phyloP scores from a whole-genome alignment of 1,140 invertebrate genomes.

The Musca domestica region DNA sequence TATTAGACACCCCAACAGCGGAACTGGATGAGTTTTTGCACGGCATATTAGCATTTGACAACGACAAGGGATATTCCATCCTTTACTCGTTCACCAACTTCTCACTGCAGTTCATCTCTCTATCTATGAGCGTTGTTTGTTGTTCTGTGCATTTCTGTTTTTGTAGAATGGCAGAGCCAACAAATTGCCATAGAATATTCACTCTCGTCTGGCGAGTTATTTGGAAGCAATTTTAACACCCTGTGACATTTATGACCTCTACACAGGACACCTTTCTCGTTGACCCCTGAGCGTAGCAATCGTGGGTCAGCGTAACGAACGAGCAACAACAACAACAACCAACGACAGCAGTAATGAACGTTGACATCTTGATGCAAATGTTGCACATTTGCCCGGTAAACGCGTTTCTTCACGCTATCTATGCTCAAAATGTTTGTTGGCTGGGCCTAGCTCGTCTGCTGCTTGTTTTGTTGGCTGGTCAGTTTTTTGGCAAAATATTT shows the following conservation, averaged over 20 bases:
- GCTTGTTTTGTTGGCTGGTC: neutral
- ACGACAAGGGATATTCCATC: too few relatives aligned
- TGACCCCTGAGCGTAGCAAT: conserved; percentile 9
- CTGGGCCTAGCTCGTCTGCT: neutral
- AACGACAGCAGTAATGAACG: neutral
- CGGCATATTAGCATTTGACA: conserved; percentile 1
- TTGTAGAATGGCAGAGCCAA: neutral
- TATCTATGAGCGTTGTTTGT: too few relatives aligned
- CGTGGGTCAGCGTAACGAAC: conserved; percentile 17
- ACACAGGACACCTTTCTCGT: neutral
- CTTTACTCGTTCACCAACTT: too few relatives aligned
- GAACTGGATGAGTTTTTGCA: conserved; percentile 17
- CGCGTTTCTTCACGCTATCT: conserved; percentile 10
- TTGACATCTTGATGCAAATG: conserved; percentile 11
- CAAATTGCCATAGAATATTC: neutral
- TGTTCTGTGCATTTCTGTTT: too few relatives aligned
- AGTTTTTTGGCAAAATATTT: neutral
- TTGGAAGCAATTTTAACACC: conserved; percentile 24
- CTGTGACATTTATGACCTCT: conserved; percentile 21
- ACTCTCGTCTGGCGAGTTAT: neutral
- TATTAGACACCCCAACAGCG: conserved; percentile 8
- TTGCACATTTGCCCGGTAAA: conserved; percentile 4
- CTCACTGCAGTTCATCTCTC: too few relatives aligned
- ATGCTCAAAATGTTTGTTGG: neutral
- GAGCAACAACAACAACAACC: neutral